Percentiles rank a stretch among this genome's conserved stretches.
Evolutionary conservation across 2,113 vertebrate genomes (phyloP).

Genomic region (Ranitomeya variabilis): DNA sequence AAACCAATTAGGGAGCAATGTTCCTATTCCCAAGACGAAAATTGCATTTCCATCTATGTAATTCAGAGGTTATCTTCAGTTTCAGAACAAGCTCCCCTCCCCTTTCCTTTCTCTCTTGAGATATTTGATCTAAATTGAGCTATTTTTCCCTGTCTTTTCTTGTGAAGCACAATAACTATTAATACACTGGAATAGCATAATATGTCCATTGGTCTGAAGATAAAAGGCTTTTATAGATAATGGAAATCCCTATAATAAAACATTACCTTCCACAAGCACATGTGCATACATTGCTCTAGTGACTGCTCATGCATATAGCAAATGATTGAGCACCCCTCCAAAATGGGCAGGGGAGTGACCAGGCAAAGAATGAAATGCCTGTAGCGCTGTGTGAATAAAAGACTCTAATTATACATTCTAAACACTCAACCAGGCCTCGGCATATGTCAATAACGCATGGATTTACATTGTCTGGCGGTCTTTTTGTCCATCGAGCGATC

Average conservation of each 20-base stretch:
- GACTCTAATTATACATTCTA: slow-evolving; percentile 44
- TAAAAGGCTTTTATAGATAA: slow-evolving; percentile 53
- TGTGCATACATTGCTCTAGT: slow-evolving; percentile 13
- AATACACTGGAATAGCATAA: slow-evolving; percentile 42
- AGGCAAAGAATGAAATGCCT: slow-evolving; percentile 23
- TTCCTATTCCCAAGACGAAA: not conserved
- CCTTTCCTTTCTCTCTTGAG: slow-evolving; percentile 34
- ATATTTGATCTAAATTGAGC: slow-evolving; percentile 49
- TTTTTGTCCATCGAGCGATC: slow-evolving; percentile 34
- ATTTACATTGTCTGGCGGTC: slow-evolving; percentile 44
- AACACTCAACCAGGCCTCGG: slow-evolving; percentile 35
- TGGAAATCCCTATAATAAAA: slow-evolving; percentile 16
- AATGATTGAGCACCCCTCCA: not conserved
- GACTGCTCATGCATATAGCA: not conserved
- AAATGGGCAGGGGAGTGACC: not conserved
- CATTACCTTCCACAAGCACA: slow-evolving; percentile 27
- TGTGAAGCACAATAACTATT: slow-evolving; percentile 48
- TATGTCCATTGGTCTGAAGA: slow-evolving; percentile 52
- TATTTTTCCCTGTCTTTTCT: slow-evolving; percentile 50
- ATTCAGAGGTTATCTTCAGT: slow-evolving; percentile 31
- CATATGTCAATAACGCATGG: slow-evolving; percentile 46
- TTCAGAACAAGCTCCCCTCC: slow-evolving; percentile 18
- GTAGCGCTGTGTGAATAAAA: slow-evolving; percentile 30
- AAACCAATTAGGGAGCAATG: slow-evolving; percentile 22
- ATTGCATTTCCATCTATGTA: not conserved